Evolutionary conservation across 92 coral and sea anemone species (phyloP).

Genomic region (Micromussa lordhowensis): DNA sequence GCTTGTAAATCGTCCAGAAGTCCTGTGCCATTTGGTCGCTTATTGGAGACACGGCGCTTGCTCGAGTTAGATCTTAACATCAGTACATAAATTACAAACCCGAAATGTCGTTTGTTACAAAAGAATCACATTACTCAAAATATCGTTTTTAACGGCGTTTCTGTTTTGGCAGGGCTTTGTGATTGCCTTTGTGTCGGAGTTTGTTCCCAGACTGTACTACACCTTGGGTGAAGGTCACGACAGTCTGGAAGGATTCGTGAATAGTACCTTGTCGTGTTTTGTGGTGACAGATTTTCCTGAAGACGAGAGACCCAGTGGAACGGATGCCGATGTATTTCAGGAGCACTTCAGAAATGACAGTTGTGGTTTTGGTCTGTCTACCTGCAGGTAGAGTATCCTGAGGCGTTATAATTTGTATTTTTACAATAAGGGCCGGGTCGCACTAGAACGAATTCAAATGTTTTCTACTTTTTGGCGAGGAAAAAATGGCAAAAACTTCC

Average conservation of each 20-base stretch:
- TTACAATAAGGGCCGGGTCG: too few relatives aligned
- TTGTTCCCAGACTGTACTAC: constrained; percentile 93
- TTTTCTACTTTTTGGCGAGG: too few relatives aligned
- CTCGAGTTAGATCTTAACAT: neutral
- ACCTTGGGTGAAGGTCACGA: constrained; percentile 63
- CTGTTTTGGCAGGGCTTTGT: constrained; percentile 77
- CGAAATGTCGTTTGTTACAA: neutral
- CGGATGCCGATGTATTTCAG: constrained; percentile 12
- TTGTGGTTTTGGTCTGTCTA: constrained; percentile 79
- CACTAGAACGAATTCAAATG: too few relatives aligned
- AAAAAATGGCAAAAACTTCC: too few relatives aligned
- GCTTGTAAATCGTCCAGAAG: too few relatives aligned
- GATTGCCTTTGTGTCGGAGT: constrained; percentile 97
- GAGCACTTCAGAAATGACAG: constrained; percentile 59
- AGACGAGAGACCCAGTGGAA: constrained; percentile 53
- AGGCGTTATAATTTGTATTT: too few relatives aligned
- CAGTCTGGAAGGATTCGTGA: constrained; percentile 80
- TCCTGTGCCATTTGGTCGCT: neutral
- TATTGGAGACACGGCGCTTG: neutral
- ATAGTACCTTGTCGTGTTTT: constrained; percentile 87
- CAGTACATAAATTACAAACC: neutral
- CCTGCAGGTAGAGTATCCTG: constrained; percentile 77
- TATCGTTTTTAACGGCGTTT: neutral
- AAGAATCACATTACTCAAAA: too few relatives aligned
- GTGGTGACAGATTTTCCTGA: constrained; percentile 66